Percentiles rank a stretch among this genome's conserved stretches.
These are phyloP conservation scores for Montipora sp. DNA, from an alignment of 64 coral and sea anemone genomes.

Conservation along the genomic window DNA sequence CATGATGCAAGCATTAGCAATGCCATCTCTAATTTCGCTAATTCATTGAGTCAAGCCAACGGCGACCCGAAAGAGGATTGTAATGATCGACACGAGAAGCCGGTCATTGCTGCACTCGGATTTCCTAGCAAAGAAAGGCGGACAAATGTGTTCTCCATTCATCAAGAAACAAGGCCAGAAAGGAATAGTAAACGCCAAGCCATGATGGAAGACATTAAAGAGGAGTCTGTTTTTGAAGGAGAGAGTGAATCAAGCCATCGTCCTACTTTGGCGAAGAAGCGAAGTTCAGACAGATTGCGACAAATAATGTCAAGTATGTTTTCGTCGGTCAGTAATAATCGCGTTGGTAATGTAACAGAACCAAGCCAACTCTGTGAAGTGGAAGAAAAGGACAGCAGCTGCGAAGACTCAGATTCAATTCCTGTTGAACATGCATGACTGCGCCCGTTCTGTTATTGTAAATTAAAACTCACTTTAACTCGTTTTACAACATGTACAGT, in stretches of 20 bases:
- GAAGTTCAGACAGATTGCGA: conserved; percentile 20
- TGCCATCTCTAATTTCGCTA: conserved; percentile 31
- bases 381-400: neutral
- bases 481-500: neutral
- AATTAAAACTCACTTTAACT: neutral
- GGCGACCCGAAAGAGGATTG: neutral
- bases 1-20: conserved; percentile 40
- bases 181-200: neutral
- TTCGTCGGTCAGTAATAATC: neutral
- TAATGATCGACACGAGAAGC: neutral
- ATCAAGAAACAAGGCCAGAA: conserved; percentile 18
- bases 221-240: conserved; percentile 23
- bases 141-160: conserved; percentile 12
- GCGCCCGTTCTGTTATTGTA: neutral
- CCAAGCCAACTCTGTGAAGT: neutral
- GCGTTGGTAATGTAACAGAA: neutral
- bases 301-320: neutral
- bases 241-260: neutral
- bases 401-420: neutral
- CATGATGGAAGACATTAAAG: conserved; percentile 35
- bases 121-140: conserved; percentile 17
- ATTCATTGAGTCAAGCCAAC: neutral
- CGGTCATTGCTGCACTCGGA: neutral
- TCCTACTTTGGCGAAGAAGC: neutral
- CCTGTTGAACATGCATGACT: neutral